Evolutionary conservation across 2,888 invertebrate genomes (phyloP).

Genomic region (Lamellibrachia satsuma): DNA sequence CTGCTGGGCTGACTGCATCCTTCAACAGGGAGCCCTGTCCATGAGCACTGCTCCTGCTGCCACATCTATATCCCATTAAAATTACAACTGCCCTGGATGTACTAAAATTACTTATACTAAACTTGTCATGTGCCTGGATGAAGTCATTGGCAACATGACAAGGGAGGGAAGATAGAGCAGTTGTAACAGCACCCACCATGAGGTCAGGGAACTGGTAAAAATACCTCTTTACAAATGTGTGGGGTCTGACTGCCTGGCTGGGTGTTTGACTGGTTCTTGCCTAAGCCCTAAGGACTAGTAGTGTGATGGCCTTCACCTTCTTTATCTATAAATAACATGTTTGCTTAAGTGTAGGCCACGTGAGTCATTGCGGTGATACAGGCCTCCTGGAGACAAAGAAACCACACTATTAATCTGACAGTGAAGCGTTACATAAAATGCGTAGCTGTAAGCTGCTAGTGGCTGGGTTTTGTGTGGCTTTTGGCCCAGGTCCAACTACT

Average conservation of each 20-base stretch:
- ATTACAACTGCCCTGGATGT: not conserved
- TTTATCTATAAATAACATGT: not conserved
- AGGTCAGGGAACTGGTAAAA: not conserved
- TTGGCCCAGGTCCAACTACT: not conserved
- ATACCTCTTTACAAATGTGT: not conserved
- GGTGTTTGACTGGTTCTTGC: not conserved
- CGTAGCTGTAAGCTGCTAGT: not conserved
- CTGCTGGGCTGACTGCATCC: not conserved
- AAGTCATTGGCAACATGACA: not conserved
- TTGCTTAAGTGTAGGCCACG: not conserved
- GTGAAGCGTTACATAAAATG: slow-evolving; percentile 5
- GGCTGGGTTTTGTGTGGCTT: slow-evolving; percentile 13
- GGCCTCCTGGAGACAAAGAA: slow-evolving; percentile 17
- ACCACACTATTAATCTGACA: slow-evolving; percentile 1
- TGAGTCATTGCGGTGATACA: slow-evolving; percentile 5
- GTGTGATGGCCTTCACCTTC: not conserved
- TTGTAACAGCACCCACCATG: slow-evolving; percentile 4
- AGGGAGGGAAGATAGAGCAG: not conserved
- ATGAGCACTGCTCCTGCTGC: not conserved
- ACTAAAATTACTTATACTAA: slow-evolving; percentile 1
- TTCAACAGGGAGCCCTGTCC: not conserved
- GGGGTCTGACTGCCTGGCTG: not conserved
- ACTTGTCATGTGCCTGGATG: slow-evolving; percentile 13
- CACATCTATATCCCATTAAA: not conserved
- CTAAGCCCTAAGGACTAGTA: not conserved